Evolutionary conservation across 92 coral and sea anemone genomes (phyloP), one percentile per base, ranked within the genome.

Genomic region (Blastomussa wellsi): DNA sequence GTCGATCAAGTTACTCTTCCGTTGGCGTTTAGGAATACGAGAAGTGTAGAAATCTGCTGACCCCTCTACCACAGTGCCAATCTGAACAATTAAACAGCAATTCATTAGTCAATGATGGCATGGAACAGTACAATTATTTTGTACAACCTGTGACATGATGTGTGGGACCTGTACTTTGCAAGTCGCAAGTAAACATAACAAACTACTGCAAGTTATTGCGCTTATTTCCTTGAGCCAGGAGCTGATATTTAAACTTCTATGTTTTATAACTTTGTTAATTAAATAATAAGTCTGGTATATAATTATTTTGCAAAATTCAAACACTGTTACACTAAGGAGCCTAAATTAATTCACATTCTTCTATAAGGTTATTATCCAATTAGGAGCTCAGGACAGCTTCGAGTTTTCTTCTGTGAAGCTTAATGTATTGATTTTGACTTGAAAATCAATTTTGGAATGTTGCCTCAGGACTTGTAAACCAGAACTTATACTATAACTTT

Each of bases 31-130:
- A 26, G 98, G 92, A 60, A 96, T 79, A 52, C 98, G 98, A 51
- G 98, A 96, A 0, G 98, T 86, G 76, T 96, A 96, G 81, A 91
- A 96, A 37, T 96, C 98, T 26, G 98, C 98, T 7, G 98, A 88
- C 9, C 98, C 98, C 79, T 88, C 98, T 7, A 96, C 94, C 10
- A 96, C 92, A 5, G 94, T 96, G 29, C 98, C 98, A 84, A 96
- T 85, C 98, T 96, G 38, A 60, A 74, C 44, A 86, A 77, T n/a
- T n/a, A n/a, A 2, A 35, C 33, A 42, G 7, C 22, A 8, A 70
- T 11, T 20, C 16, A 60, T 42, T 29, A 15, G 64, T 62, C n/a
- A 26, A 26, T 9, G 68, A 26, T 62, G 17, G 0, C 62, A 24
- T 57, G 24, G 5, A 22, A 57, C 65, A 20, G 12, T 57, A n/a